phyloP scores from a whole-genome alignment of 2,888 invertebrate genomes.

The Cosmia trapezina region DNA sequence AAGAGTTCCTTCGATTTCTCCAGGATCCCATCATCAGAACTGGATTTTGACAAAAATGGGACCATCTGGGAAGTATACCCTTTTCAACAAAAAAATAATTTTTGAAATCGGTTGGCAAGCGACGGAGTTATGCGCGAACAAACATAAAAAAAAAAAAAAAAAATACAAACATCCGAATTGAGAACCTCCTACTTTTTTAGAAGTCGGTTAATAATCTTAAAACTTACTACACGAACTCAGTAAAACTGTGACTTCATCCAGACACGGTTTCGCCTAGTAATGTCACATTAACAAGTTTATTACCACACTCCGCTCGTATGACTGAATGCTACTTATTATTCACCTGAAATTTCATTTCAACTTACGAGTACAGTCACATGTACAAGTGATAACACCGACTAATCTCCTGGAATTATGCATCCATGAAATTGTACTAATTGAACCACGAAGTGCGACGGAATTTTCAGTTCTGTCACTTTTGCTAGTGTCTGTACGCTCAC shows the following conservation, averaged over 20 bases:
- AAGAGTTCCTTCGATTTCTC: too few relatives aligned
- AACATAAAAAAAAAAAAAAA: too few relatives aligned
- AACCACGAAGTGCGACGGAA: slow-evolving; percentile 15
- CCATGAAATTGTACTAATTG: slow-evolving; percentile 42
- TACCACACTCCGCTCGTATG: slow-evolving; percentile 51
- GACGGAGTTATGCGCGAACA: too few relatives aligned
- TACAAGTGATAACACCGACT: slow-evolving; percentile 55
- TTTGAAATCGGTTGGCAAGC: too few relatives aligned
- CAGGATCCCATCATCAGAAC: too few relatives aligned
- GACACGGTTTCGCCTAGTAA: slow-evolving; percentile 48
- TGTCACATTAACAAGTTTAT: slow-evolving; percentile 59
- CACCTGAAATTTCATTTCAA: slow-evolving; percentile 59
- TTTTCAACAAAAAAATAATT: too few relatives aligned
- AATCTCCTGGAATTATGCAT: slow-evolving; percentile 52
- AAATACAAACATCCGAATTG: too few relatives aligned
- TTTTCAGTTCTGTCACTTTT: slow-evolving; percentile 25
- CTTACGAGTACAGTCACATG: slow-evolving; percentile 39
- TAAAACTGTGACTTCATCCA: slow-evolving; percentile 48
- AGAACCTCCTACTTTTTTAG: too few relatives aligned
- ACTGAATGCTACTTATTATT: slow-evolving; percentile 61
- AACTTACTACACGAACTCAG: slow-evolving; percentile 42
- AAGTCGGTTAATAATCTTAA: too few relatives aligned
- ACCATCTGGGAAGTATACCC: too few relatives aligned
- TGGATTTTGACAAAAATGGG: too few relatives aligned
- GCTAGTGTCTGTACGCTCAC: slow-evolving; percentile 59